Evolutionary conservation across 1,140 invertebrate species (phyloP).

Genomic region (Lysiphlebus fabarum): DNA sequence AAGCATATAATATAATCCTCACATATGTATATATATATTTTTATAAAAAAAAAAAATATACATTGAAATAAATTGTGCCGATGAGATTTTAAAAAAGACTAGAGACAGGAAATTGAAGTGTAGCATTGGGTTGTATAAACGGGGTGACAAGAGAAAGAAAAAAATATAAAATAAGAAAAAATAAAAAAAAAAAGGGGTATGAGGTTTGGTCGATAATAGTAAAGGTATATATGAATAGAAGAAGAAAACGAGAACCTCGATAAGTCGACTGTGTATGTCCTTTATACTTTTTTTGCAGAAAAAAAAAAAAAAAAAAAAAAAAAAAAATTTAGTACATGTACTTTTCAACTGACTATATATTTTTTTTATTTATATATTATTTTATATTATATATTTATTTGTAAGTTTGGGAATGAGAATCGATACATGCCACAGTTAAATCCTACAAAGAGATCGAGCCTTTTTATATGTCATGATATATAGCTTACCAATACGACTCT

Average conservation of each 20-base stretch:
- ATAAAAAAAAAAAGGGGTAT: conserved; percentile 16
- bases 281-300: no score
- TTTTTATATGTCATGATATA: conserved; percentile 17
- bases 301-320: background rate
- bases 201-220: conserved; percentile 25
- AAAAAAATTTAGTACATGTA: conserved; percentile 8
- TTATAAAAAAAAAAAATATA: no score
- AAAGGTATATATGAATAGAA: conserved; percentile 7
- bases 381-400: no score
- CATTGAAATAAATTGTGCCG: no score
- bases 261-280: conserved; percentile 20
- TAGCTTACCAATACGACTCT: background rate
- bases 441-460: conserved; percentile 47
- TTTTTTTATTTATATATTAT: no score
- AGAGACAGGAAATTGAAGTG: conserved; percentile 21
- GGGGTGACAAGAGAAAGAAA: conserved; percentile 13
- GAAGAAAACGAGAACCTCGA: conserved; percentile 19
- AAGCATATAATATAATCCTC: no score
- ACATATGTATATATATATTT: no score
- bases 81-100: conserved; percentile 13
- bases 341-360: no score
- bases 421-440: conserved; percentile 45
- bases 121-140: background rate
- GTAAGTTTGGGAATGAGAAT: conserved; percentile 36
- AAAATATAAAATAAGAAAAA: conserved; percentile 15